Conservation (phyloP, 2,888 invertebrate genomes). For the Mylabris sibirica region DNA sequence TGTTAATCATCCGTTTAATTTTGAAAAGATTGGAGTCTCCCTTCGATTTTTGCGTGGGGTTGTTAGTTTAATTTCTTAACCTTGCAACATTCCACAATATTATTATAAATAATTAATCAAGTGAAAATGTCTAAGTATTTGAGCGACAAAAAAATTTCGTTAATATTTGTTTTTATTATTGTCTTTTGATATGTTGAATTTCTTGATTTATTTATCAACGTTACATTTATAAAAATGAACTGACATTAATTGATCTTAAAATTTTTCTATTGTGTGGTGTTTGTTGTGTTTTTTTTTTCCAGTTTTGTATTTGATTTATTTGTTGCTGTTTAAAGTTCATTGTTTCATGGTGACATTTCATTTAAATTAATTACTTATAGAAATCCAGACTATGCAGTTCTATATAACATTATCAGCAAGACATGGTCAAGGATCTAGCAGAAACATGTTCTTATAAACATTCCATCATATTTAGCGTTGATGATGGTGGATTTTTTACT, state of each 20-base stretch:
- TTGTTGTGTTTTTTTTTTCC: neutral
- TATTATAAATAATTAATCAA: conserved; percentile 9
- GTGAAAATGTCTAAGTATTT: neutral
- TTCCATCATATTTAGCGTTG: conserved; percentile 8
- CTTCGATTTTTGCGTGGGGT: neutral
- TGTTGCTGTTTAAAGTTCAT: conserved; percentile 12
- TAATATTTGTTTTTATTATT: neutral
- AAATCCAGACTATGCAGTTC: conserved; percentile 10
- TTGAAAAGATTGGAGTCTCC: neutral
- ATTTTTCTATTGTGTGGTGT: neutral
- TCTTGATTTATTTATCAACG: conserved; percentile 2
- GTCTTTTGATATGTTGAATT: neutral
- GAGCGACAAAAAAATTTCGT: neutral
- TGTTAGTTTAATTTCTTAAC: neutral
- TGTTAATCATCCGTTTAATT: neutral
- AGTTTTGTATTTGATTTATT: neutral
- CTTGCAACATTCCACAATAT: neutral
- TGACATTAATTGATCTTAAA: neutral
- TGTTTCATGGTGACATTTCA: conserved; percentile 17
- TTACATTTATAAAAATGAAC: neutral
- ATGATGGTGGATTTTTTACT: neutral
- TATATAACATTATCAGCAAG: conserved; percentile 12
- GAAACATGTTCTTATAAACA: conserved; percentile 12
- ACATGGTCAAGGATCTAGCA: conserved; percentile 12
- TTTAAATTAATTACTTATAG: conserved; percentile 19